A percentile compares a stretch with the other conserved stretches of the same genome.
phyloP scores from a whole-genome alignment of 2,797 vertebrate species.

The Sebastes dallii region DNA sequence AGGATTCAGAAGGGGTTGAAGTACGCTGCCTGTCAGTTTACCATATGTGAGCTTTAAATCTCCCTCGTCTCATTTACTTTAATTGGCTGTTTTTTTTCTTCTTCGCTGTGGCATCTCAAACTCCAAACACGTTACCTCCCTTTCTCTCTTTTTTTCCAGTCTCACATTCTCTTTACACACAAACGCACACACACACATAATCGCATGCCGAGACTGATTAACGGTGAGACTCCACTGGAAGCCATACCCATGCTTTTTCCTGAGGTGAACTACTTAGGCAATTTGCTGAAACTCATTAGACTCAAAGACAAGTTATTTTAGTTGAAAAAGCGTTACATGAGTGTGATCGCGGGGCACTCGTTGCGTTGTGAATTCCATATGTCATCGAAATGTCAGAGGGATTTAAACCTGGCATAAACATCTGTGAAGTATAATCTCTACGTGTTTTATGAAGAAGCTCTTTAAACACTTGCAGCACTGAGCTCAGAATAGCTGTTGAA shows the following conservation, averaged over 20 bases:
- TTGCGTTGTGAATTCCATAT: not conserved
- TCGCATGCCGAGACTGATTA: not conserved
- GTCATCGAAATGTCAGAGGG: conserved; percentile 10
- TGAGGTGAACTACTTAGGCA: conserved; percentile 34
- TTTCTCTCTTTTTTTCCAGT: not conserved
- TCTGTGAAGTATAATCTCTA: not conserved
- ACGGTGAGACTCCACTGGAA: conserved; percentile 18
- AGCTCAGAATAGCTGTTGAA: not conserved
- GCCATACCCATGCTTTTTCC: conserved; percentile 2
- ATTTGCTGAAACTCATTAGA: conserved; percentile 37
- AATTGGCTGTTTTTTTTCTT: not conserved
- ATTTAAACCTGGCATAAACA: not conserved
- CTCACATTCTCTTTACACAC: not conserved
- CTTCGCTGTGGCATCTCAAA: not conserved
- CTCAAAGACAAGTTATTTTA: conserved; percentile 2
- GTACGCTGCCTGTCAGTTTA: not conserved
- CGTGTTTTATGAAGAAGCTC: not conserved
- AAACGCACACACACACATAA: not conserved
- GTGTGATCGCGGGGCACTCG: not conserved
- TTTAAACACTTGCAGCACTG: not conserved
- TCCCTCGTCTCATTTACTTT: not conserved
- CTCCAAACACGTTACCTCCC: not conserved
- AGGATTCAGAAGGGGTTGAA: conserved; percentile 6
- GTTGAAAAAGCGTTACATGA: not conserved
- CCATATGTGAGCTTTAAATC: conserved; percentile 4